phyloP scores from a whole-genome alignment of 2,113 vertebrate species.

The Planiliza haematocheilus region DNA sequence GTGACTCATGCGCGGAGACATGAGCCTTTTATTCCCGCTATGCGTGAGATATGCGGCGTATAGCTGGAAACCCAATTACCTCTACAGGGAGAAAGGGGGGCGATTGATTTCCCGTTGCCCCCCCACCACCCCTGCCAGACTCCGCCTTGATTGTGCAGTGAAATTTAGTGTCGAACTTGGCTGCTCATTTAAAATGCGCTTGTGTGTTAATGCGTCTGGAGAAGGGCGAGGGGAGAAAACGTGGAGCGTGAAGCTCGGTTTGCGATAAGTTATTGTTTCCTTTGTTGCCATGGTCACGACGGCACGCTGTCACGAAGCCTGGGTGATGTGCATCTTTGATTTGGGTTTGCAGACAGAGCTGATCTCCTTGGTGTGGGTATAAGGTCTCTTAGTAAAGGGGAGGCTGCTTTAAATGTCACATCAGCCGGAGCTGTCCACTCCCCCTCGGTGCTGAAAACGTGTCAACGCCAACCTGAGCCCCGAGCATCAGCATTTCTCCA shows the following conservation, averaged over 20 bases:
- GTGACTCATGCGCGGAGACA: constrained; percentile 52
- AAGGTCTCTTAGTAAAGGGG: background rate
- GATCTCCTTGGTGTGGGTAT: background rate
- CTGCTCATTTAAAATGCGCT: constrained; percentile 45
- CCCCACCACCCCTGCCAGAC: constrained; percentile 8
- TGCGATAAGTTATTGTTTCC: constrained; percentile 62
- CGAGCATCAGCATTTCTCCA: constrained; percentile 18
- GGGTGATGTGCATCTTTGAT: constrained; percentile 15
- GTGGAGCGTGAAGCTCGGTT: background rate
- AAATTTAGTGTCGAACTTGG: constrained; percentile 53
- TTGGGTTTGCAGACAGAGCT: constrained; percentile 1
- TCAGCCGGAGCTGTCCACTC: constrained; percentile 76
- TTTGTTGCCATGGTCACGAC: constrained; percentile 75
- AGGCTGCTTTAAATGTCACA: constrained; percentile 15
- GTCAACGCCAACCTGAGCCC: background rate
- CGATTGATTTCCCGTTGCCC: constrained; percentile 13
- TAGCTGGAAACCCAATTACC: constrained; percentile 19
- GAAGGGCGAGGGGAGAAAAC: constrained; percentile 8
- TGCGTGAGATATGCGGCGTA: background rate
- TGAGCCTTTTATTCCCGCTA: background rate
- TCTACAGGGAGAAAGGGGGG: background rate
- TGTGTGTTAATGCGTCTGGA: constrained; percentile 22
- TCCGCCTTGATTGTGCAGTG: constrained; percentile 51
- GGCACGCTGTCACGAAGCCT: constrained; percentile 14
- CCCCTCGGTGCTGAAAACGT: constrained; percentile 72